Conservation (phyloP, 2,797 vertebrate genomes). For the Siniperca scherzeri region DNA sequence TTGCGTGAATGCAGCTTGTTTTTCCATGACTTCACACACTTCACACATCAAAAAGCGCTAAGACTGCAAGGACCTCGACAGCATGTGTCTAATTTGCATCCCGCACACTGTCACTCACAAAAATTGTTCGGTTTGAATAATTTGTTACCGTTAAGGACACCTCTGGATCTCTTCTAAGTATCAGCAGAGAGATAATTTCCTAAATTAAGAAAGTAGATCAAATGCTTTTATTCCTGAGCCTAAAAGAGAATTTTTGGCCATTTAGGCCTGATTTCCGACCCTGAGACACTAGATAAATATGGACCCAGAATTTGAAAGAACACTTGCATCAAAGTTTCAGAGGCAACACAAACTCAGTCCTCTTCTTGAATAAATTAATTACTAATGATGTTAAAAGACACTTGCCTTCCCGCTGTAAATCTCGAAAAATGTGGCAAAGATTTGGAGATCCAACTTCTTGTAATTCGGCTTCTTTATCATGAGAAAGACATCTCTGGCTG, state of each 20-base stretch:
- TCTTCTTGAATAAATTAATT: neutral
- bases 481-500: conserved; percentile 97
- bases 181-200: neutral
- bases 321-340: neutral
- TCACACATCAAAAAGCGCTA: neutral
- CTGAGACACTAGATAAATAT: neutral
- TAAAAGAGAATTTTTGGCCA: neutral
- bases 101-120: neutral
- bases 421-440: conserved; percentile 98
- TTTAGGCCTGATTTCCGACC: neutral
- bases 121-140: neutral
- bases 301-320: neutral
- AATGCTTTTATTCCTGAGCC: neutral
- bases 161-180: neutral
- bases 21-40: neutral
- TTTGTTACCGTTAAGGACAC: neutral
- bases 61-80: neutral
- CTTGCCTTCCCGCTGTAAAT: conserved; percentile 98
- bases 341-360: neutral
- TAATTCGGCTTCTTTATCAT: conserved; percentile 97
- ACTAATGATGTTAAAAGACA: neutral
- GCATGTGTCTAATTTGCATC: neutral
- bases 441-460: conserved; percentile 98
- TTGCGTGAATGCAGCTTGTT: neutral
- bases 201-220: neutral